A percentile compares a stretch with the other conserved stretches of the same genome.
Evolutionary conservation across 2,113 vertebrate genomes (phyloP).

Genomic region (Nettapus auritus): DNA sequence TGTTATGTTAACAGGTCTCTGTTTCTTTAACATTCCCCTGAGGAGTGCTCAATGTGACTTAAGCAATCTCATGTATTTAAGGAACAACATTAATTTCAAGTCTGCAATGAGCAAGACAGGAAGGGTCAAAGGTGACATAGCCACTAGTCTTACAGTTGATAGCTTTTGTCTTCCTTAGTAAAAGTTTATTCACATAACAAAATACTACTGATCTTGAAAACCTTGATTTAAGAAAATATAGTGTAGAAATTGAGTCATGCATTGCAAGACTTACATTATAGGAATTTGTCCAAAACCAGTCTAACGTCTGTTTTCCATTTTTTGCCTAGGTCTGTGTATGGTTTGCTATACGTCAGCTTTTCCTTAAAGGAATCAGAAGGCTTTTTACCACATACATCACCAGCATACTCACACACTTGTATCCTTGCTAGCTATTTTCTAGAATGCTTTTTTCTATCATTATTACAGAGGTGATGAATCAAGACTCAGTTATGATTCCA

Average conservation of each 20-base stretch:
- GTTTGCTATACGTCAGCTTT: not conserved
- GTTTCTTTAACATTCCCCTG: constrained; percentile 26
- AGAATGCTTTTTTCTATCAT: not conserved
- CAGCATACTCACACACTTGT: not conserved
- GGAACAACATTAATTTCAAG: not conserved
- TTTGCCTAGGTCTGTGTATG: not conserved
- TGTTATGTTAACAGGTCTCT: constrained; percentile 32
- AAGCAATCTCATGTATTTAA: not conserved
- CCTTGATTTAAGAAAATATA: not conserved
- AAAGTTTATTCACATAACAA: not conserved
- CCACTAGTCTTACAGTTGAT: not conserved
- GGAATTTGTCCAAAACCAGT: not conserved
- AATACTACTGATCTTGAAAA: not conserved
- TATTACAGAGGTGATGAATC: not conserved
- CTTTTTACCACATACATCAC: not conserved
- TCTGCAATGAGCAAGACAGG: not conserved
- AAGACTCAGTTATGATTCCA: not conserved
- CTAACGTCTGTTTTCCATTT: not conserved
- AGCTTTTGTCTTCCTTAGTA: not conserved
- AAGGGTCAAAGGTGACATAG: not conserved
- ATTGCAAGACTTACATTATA: not conserved
- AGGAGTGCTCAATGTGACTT: constrained; percentile 6
- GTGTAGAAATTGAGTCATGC: not conserved
- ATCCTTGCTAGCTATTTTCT: not conserved
- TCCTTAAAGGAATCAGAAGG: not conserved